Evolutionary conservation across 2,113 vertebrate genomes (phyloP), one percentile per base, ranked within the genome.

Genomic region (Diglossa brunneiventris): DNA sequence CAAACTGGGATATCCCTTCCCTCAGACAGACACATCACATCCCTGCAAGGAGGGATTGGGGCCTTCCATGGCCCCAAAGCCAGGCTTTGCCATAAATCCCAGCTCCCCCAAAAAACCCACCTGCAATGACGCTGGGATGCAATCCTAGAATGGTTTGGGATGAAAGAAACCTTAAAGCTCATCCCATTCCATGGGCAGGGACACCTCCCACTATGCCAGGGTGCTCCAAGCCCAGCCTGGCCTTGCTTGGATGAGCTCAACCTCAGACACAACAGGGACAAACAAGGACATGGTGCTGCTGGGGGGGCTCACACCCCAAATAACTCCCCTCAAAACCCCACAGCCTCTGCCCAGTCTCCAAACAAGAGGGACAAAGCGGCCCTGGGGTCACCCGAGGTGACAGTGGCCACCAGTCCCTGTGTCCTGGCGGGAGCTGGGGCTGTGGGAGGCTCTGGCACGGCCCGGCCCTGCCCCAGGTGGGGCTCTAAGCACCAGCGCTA

Each of bases 221-320:
- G 4, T 5, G 35, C 49, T 64, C 58, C 75, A 24, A 47, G 28
- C 47, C n/a, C 74, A 53, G 6, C 56, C 56, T 1, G 16, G 44
- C 37, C 63, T 37, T 5, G 37, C 73, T 19, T 6, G 49, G 46
- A 16, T 16, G n/a, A 42, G 64, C 83, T 47, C 27, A 21, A 1
- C 37, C 76, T 37, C 39, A 24, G 20, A 11, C 10, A 10, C 53
- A 10, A 7, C 0, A 1, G 52, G 53, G 53, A 46, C 37, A 37
- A 37, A 46, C 37, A 37, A 37, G 37, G 8, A 37, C 37, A 37
- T 9, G 4, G 41, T 0, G 5, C 14, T 47, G 20, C 33, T 3
- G 0, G 11, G 8, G 31, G 7, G 10, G 26, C 3, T 68, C 41
- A 18, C 13, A 16, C 8, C 7, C 0, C 4, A 0, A 69, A 9